Evolutionary conservation across 2,797 vertebrate species (phyloP), one percentile per base, ranked within the genome.

Genomic region (Hybognathus amarus): DNA sequence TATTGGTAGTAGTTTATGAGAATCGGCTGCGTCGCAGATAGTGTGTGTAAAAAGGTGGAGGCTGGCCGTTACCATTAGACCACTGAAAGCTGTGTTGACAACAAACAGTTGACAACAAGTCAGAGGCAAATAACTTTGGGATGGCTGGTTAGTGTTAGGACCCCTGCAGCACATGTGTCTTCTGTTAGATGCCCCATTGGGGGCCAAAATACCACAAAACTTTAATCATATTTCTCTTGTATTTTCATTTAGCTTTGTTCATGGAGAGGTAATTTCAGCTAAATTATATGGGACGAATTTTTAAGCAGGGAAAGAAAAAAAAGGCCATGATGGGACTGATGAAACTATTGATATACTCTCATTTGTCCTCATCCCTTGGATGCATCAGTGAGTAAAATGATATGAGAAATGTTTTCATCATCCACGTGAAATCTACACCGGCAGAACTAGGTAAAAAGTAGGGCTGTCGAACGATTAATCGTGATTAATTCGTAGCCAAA

Each of bases 201-300:
- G 83, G 91, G 87, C 90, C 90, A 93, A 91, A 92, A 91, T 87
- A 86, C 88, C 87, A 89, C 90, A 88, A 89, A 88, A 92, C 85
- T 82, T 84, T 88, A 94, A 90, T 86, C 87, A 89, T 89, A 88
- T 59, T 42, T 83, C 61, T 76, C 75, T 42, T 85, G 80, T 74
- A 80, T 74, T 82, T 76, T 77, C 84, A 86, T 83, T 88, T 2
- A 4, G 63, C 87, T 91, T 93, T 71, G 83, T 94, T 94, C 93
- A 87, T 90, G 87, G 91, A 91, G 92, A 85, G 89, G 87, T 89
- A 86, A 88, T 90, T 88, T 71, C 66, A 87, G 84, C 79, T 75
- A 50, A 38, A 36, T 83, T 87, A 8, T 27, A 74, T 33, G 82
- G 77, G 85, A 86, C 73, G 42, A 84, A 76, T 82, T 82, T 80